Evolutionary conservation across 2,797 vertebrate species (phyloP).

Genomic region (Cossypha heuglini): DNA sequence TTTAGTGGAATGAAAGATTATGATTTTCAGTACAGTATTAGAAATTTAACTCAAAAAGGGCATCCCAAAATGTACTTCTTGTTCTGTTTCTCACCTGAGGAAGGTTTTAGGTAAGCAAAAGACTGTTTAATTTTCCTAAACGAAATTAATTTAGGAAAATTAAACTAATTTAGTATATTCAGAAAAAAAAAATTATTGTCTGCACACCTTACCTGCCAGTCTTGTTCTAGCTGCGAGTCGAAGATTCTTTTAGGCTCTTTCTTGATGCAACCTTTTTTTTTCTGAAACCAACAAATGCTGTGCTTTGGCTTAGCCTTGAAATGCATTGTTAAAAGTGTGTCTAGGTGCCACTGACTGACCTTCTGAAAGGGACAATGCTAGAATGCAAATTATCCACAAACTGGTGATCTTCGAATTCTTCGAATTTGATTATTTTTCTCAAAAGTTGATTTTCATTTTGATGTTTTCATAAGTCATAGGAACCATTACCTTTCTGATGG

Average conservation of each 20-base stretch:
- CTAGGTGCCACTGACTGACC: not conserved
- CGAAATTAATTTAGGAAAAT: not conserved
- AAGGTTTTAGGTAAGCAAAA: not conserved
- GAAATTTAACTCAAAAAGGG: not conserved
- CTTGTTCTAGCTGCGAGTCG: not conserved
- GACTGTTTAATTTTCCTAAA: not conserved
- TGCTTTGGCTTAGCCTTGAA: not conserved
- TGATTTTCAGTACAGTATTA: not conserved
- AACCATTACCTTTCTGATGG: not conserved
- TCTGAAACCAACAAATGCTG: not conserved
- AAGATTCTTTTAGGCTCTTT: not conserved
- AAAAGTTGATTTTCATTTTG: not conserved
- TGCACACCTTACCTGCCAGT: not conserved
- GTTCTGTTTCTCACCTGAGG: not conserved
- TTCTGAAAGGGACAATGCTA: not conserved
- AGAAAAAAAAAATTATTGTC: not conserved
- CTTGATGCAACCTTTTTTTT: not conserved
- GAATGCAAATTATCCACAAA: not conserved
- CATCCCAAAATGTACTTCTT: not conserved
- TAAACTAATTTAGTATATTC: not conserved
- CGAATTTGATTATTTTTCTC: not conserved
- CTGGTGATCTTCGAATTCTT: not conserved
- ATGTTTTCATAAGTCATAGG: not conserved
- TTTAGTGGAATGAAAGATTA: not conserved
- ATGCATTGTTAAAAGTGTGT: not conserved